Evolutionary conservation across 2,113 vertebrate genomes (phyloP), one percentile per base, ranked within the genome.

Genomic region (Thermophis baileyi): DNA sequence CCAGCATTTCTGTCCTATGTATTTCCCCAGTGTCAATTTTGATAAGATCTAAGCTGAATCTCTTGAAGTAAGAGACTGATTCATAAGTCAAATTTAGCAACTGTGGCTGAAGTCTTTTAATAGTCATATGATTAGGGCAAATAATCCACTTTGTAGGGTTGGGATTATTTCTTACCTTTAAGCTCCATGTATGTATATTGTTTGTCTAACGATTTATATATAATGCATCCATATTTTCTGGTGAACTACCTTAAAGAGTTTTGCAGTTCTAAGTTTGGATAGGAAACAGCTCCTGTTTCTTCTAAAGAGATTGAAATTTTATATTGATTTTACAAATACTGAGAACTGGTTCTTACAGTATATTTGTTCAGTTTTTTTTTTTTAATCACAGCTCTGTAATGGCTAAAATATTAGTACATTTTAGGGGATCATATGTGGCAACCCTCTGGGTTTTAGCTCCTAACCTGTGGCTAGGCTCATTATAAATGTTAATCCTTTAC

Each of bases 141-240:
- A 94, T 97, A 96, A 96, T 74, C 94, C 94, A 93, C 94, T 97
- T 96, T 95, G 89, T 97, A 91, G 94, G 93, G 20, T 60, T 90
- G 93, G 95, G 95, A 96, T 97, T 96, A 93, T 89, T 88, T 47
- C 93, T 94, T 96, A 6, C 87, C 49, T 96, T 96, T 94, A 95
- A 94, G 86, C 63, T 91, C 94, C 95, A 24, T 92, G 91, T 96
- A 94, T 57, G 94, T 96, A 95, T 90, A 91, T 85, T 57, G 50
- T 20, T 69, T 88, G 53, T 69, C 51, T 86, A 74, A 30, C 40
- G 16, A 69, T 44, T 40, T 89, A 49, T 30, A 2, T 16, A 88
- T 91, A 6, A 22, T 89, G 30, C n/a, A 89, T 51, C 53, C 35
- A 88, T 20, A 46, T 74, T 16, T 51, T 54, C 57, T 51, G 49